Evolutionary conservation across 2,797 vertebrate species (phyloP), one percentile per base, ranked within the genome.

Genomic region (Acropternis orthonyx): DNA sequence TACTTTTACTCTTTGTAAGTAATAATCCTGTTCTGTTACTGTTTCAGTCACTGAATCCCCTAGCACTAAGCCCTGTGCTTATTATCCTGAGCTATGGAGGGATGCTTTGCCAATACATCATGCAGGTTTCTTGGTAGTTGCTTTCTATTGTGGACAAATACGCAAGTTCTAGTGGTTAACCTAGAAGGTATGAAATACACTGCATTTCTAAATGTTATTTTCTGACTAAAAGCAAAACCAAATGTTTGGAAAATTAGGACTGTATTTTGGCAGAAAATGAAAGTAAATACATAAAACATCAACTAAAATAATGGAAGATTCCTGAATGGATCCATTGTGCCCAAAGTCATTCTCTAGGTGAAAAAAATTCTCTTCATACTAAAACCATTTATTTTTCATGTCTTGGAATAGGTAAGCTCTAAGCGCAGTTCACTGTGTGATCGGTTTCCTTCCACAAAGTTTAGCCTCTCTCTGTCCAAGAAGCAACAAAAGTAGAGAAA

Each of bases 381-480:
- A 52, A 94, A 87, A 43, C 71, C 41, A 88, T 94, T 96, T 96
- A 87, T 93, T 96, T 95, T 96, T 94, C 74, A 82, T 86, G 80
- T 76, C 75, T 91, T 85, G 17, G 79, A 88, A 79, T 82, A 95
- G 85, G 74, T 44, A 94, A 94, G 34, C 69, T 95, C 87, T 91
- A 93, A 94, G 41, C 65, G 59, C 55, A 89, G 69, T 54, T 95
- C 82, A 65, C 65, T 46, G 14, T 92, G 69, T 95, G 82, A 96
- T 95, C 96, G 82, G 96, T 97, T 95, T 96, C 24, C 30, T 95
- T 92, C 82, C 55, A 66, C 48, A 51, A 72, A 88, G 61, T 94
- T 90, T 89, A 80, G 58, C 39, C 10, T 87, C 54, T 44, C 74
- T 96, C 37, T 63, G 61, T 85, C 79, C 67, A 75, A 61, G n/a